Base-by-base conservation (phyloP, 2,797 vertebrate genomes). In the Jordanella pulchra region DNA sequence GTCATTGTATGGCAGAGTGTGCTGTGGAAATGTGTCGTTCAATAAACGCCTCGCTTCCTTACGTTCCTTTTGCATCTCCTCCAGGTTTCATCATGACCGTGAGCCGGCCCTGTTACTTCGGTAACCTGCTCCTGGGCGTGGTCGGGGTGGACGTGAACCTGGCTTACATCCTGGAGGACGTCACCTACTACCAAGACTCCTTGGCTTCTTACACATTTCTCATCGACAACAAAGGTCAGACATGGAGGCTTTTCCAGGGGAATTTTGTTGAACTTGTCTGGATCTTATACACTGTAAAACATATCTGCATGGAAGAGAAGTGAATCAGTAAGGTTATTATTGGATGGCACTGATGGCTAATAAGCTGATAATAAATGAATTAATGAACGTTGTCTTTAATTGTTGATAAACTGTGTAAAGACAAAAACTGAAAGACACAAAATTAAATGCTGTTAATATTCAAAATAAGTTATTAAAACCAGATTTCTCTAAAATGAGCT, bases 111-210 rank as follows among this genome's bases (percentile, higher is more conserved):
- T 99, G 98, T 86, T 99, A 99, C 90, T 99, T 99, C 18, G 98
- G 97, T 55, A 99, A 99, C 92, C 88, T 98, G 39, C 95, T 99
- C 75, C 94, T 99, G 32, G 98, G 98, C 2, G 97, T 99, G 72
- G 98, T 99, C 54, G 98, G 98, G 7, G 98, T 99, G 15, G 98
- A 99, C 1, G 97, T 99, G 77, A 99, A 99, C 71, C 94, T 99
- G 32, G 98, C 98, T 0, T 99, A 99, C 73, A 99, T 99, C 87
- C 90, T 99, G 67, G 98, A 99, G 89, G 97, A 99, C 1, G 97
- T 99, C 86, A 99, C 97, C 1, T 99, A 99, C 87, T 99, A 99
- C 82, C 98, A 99, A 81, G 98, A 99, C 89, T 99, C 97, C 0
- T 88, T 99, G 93, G 97, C 97, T 7, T 98, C 98, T 14, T 99